Evolutionary conservation across 37 sponge, comb jelly and placozoan genomes (phyloP), one percentile per base, ranked within the genome.

Genomic region (Aplysina aerophoba): DNA sequence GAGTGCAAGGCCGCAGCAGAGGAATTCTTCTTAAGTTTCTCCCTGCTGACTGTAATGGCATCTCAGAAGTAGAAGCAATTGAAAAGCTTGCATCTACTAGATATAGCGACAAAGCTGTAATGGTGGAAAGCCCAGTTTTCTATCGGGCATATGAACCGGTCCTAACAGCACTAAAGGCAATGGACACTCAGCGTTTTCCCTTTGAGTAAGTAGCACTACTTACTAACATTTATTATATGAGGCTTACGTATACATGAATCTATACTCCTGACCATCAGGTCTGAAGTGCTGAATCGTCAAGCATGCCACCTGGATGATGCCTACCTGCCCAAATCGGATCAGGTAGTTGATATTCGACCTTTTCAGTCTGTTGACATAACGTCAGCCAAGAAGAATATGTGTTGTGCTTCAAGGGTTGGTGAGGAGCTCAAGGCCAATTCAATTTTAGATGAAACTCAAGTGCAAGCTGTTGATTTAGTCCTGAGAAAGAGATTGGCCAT

Each of bases 51-150:
- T 69, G 28, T 27, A 35, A 35, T 17, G 71, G 34, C 33, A 17
- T n/a, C 33, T 69, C 71, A 34, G 71, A 69, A 28, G 34, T 69
- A 30, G 34, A 31, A 1, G 71, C 71, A 17, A 69, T 69, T 4
- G 31, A 69, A 69, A 30, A 35, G 2, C 34, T 69, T 3, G 30
- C 30, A 11, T 65, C 22, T 30, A 30, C 71, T 30, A 69, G 34
- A 28, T 44, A 8, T 44, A 8, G 50, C 8, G 50, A 44, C 50
- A 69, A 69, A 11, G 27, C 75, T 53, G 38, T 85, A 16, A 85
- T 85, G 86, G 63, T 82, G 0, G 90, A 90, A 53, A 90, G 90
- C 30, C 90, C 90, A 16, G 86, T 85, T 17, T 90, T 66, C 85
- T 90, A 82, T 58, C 67, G 82, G 64, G 86, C 90, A 19, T 90